Conservation (phyloP, 2,113 vertebrate genomes). For the Pteruthius melanotis region DNA sequence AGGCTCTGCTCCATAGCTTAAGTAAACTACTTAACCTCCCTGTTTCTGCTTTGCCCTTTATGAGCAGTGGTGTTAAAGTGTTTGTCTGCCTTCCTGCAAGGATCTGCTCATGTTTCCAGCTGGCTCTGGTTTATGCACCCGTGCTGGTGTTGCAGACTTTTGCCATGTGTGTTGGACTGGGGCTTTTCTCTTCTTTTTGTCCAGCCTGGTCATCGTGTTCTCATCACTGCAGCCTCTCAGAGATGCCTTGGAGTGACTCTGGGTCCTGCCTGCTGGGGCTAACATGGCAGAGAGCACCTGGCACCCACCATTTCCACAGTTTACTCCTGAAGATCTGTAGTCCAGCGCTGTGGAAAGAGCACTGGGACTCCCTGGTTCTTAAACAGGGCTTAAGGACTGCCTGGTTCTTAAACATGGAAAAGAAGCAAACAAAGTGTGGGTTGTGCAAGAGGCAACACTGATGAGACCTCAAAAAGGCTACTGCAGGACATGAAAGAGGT, state of each 20-base stretch:
- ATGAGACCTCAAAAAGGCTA: neutral
- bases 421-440: neutral
- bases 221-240: neutral
- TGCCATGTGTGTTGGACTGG: neutral
- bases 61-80: neutral
- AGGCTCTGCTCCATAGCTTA: slow-evolving; percentile 17
- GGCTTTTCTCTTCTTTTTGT: neutral
- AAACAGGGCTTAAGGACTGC: neutral
- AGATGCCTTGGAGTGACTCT: neutral
- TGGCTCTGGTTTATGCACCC: neutral
- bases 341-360: neutral
- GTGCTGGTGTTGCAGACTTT: neutral
- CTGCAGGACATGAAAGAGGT: neutral
- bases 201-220: neutral
- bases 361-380: neutral
- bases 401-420: neutral
- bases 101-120: neutral
- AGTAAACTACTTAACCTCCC: slow-evolving; percentile 34
- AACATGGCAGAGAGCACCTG: neutral
- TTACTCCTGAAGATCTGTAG: neutral
- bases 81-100: neutral
- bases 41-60: slow-evolving; percentile 1
- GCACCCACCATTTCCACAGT: fast-evolving
- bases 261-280: neutral
- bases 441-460: neutral